Percentiles rank a stretch among this genome's conserved stretches.
Evolutionary conservation across 2,113 vertebrate species (phyloP).

Genomic region (Asarcornis scutulata): DNA sequence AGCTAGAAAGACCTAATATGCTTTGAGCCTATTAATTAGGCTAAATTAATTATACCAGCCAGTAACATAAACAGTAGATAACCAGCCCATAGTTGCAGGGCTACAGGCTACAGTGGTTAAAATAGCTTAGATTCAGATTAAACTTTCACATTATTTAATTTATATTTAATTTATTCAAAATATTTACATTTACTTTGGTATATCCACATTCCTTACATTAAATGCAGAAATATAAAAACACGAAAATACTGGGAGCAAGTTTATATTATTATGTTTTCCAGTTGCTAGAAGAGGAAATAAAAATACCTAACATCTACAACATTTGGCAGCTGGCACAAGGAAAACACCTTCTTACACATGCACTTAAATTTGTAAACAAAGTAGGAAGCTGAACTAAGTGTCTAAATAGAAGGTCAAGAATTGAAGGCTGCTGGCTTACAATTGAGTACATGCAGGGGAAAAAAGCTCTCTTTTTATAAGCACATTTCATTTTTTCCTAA

Average conservation of each 20-base stretch:
- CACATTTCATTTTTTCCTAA: neutral
- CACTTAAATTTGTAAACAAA: neutral
- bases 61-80: neutral
- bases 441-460: fast-evolving
- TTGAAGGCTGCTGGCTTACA: neutral
- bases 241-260: neutral
- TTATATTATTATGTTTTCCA: neutral
- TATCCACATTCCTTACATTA: neutral
- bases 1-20: neutral
- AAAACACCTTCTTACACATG: neutral
- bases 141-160: neutral
- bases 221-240: neutral
- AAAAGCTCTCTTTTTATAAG: neutral
- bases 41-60: neutral
- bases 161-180: neutral
- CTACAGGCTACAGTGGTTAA: neutral
- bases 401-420: neutral
- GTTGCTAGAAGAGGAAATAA: neutral
- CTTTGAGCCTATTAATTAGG: neutral
- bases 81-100: neutral
- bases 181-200: neutral
- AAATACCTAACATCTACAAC: neutral
- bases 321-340: neutral
- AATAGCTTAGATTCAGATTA: neutral
- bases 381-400: neutral